Evolutionary conservation across 2,113 vertebrate species (phyloP).

Genomic region (Tenrec ecaudatus): DNA sequence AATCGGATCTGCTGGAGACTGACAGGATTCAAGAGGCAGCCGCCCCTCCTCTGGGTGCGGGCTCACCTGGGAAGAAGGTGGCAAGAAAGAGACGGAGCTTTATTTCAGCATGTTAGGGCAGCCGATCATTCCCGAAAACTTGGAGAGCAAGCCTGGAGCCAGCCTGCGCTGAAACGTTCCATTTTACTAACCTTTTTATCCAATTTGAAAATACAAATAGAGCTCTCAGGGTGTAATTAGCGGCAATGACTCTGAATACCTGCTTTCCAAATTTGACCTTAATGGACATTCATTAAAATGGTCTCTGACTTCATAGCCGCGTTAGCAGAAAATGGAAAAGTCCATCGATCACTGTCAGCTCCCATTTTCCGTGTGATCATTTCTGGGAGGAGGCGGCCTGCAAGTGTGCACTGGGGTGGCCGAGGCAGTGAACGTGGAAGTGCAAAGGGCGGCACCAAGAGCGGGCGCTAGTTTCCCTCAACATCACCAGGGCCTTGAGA

Average conservation of each 20-base stretch:
- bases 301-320: conserved; percentile 68
- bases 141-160: conserved; percentile 61
- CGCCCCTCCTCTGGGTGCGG: not conserved
- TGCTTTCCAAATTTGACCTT: conserved; percentile 81
- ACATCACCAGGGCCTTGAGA: not conserved
- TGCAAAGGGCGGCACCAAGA: not conserved
- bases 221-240: conserved; percentile 82
- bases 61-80: conserved; percentile 51
- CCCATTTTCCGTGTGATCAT: conserved; percentile 69
- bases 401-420: not conserved
- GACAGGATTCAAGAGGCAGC: conserved; percentile 56
- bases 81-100: conserved; percentile 11
- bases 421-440: not conserved
- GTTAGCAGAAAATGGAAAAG: conserved; percentile 75
- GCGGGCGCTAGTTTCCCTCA: not conserved
- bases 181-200: conserved; percentile 82
- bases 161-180: conserved; percentile 75
- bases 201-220: conserved; percentile 84
- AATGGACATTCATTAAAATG: conserved; percentile 79
- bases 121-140: conserved; percentile 65
- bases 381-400: conserved; percentile 72
- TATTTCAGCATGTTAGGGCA: conserved; percentile 71
- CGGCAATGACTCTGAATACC: conserved; percentile 78
- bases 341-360: conserved; percentile 75
- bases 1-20: conserved; percentile 54